phyloP scores from a whole-genome alignment of 1,140 invertebrate species.

The Dendrolimus punctatus region DNA sequence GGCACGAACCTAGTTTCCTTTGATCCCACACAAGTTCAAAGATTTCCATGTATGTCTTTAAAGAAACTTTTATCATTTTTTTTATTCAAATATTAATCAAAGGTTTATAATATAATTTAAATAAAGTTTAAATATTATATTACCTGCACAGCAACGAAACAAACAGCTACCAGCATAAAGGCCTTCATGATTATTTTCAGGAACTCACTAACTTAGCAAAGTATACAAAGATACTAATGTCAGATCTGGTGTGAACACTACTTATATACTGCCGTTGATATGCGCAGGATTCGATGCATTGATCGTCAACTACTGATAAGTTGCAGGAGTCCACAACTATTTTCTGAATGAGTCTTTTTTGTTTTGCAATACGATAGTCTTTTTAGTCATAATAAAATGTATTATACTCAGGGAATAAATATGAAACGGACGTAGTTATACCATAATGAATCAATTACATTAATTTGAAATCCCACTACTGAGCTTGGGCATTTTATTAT shows the following conservation, averaged over 20 bases:
- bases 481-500: too few species aligned
- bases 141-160: conserved; percentile 39
- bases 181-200: conserved; percentile 34
- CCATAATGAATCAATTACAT: too few species aligned
- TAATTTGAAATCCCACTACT: too few species aligned
- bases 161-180: conserved; percentile 34
- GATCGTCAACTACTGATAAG: conserved; percentile 7
- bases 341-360: conserved; percentile 4
- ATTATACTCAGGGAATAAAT: too few species aligned
- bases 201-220: conserved; percentile 8
- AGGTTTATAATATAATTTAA: neutral
- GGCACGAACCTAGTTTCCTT: too few species aligned
- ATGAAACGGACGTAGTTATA: too few species aligned
- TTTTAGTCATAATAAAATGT: too few species aligned
- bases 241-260: neutral
- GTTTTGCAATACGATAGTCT: too few species aligned
- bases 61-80: too few species aligned
- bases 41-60: too few species aligned
- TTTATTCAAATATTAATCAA: too few species aligned
- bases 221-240: neutral
- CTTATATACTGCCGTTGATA: conserved; percentile 31
- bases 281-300: conserved; percentile 9
- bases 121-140: conserved; percentile 11
- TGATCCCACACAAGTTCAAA: too few species aligned
- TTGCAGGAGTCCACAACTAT: conserved; percentile 25